phyloP scores from a whole-genome alignment of 2,113 vertebrate genomes.

The Urocolius indicus region DNA sequence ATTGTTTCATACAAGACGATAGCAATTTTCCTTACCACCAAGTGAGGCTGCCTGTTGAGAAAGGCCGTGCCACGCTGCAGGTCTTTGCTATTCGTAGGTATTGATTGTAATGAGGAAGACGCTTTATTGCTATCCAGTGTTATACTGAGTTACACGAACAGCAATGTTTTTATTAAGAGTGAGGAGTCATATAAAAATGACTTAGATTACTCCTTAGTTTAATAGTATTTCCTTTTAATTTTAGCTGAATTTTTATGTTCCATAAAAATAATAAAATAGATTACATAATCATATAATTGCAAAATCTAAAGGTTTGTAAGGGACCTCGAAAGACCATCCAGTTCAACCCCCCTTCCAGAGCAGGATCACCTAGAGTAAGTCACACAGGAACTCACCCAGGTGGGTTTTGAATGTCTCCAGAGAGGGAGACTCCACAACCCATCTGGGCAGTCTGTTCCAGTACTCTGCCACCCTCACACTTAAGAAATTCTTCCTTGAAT shows the following conservation, averaged over 20 bases:
- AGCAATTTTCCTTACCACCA: constrained; percentile 74
- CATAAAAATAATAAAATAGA: constrained; percentile 12
- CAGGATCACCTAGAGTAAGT: too few species aligned
- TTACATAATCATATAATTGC: not conserved
- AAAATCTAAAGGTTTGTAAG: too few species aligned
- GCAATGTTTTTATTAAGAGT: constrained; percentile 63
- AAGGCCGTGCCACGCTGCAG: constrained; percentile 69
- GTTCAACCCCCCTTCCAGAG: too few species aligned
- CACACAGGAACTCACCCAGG: too few species aligned
- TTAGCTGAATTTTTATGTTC: not conserved
- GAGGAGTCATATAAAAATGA: constrained; percentile 39
- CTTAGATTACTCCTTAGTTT: constrained; percentile 29
- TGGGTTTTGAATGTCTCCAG: too few species aligned
- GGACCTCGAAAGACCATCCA: too few species aligned
- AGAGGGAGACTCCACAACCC: too few species aligned
- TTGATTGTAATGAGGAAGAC: constrained; percentile 79
- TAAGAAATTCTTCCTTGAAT: too few species aligned
- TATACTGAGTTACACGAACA: not conserved
- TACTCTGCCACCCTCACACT: too few species aligned
- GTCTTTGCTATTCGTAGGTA: constrained; percentile 77
- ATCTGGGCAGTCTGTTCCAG: too few species aligned
- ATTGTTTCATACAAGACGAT: constrained; percentile 47
- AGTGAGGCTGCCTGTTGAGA: constrained; percentile 73
- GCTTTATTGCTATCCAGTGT: constrained; percentile 53
- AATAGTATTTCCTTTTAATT: constrained; percentile 41